Conservation (phyloP, 2,797 vertebrate species). For the Emys orbicularis region DNA sequence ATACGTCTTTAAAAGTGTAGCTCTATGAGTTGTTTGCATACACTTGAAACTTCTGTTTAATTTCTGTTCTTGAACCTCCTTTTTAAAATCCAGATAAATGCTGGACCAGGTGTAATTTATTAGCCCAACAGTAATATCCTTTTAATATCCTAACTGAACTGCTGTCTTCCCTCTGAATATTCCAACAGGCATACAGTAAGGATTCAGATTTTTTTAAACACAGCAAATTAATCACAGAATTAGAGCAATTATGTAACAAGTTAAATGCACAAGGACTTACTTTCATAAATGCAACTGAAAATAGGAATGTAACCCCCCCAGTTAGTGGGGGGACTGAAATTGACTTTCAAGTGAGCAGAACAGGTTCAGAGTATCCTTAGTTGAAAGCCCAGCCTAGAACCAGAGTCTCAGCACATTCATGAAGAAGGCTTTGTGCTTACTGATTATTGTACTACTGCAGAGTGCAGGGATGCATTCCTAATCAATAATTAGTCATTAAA, state of each 20-base stretch:
- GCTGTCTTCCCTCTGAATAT: not conserved
- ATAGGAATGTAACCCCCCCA: not conserved
- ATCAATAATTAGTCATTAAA: not conserved
- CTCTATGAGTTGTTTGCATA: not conserved
- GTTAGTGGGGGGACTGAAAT: not conserved
- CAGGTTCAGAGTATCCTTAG: not conserved
- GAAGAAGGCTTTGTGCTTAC: not conserved
- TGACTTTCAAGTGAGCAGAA: not conserved
- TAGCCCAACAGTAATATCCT: not conserved
- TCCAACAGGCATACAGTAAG: not conserved
- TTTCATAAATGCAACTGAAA: constrained; percentile 20
- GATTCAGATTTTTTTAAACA: not conserved
- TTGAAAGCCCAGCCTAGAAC: not conserved
- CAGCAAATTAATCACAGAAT: not conserved
- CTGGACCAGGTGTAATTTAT: not conserved
- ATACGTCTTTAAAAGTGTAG: not conserved
- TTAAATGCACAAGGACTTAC: not conserved
- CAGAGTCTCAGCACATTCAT: not conserved
- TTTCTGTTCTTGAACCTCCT: not conserved
- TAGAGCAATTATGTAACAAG: not conserved
- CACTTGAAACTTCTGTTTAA: not conserved
- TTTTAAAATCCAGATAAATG: not conserved
- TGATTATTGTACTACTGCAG: not conserved
- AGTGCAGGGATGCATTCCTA: not conserved
- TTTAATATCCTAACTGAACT: not conserved